Evolutionary conservation across 2,888 invertebrate genomes (phyloP), one percentile per base, ranked within the genome.

Genomic region (Tetheella fluctuosa): DNA sequence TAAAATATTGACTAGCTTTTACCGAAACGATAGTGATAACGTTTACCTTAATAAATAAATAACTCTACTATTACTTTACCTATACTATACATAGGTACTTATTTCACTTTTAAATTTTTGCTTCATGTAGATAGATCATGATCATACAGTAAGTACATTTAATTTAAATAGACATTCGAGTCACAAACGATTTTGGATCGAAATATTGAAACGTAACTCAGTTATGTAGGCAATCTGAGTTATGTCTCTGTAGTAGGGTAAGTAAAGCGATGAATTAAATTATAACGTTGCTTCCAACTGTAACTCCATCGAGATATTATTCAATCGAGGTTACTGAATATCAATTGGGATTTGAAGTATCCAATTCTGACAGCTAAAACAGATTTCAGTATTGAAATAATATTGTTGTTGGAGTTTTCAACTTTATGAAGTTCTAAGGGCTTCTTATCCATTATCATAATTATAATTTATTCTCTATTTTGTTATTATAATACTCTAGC

Each of bases 221-320:
- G 78, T 86, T 85, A 84, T 72, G 73, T 73, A 79, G 75, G 75
- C 72, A 73, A 78, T 78, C 74, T 68, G 70, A 70, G 66, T 64
- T 60, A 76, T 71, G 71, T 77, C 73, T 73, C 71, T 64, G 67
- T 59, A 71, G 71, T 67, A 64, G 68, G n/a, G 72, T 73, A 73
- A 78, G 72, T 74, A 76, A 82, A 80, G 74, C 79, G 69, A 68
- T 70, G 77, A 82, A 85, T 86, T 77, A 76, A 80, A 86, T 86
- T 83, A 86, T 78, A 78, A 77, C 75, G 73, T 70, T 68, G 71
- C 73, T 74, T 70, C 72, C 64, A 23, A 68, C 67, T 68, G 71
- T 80, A 74, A 80, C 76, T 77, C 74, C 68, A 72, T 74, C 66
- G 71, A 73, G 73, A 81, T 73, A 77, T 81, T 81, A 81, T 80